Conservation (phyloP, 2,113 vertebrate species). For the Microcebus ravelobensis region DNA sequence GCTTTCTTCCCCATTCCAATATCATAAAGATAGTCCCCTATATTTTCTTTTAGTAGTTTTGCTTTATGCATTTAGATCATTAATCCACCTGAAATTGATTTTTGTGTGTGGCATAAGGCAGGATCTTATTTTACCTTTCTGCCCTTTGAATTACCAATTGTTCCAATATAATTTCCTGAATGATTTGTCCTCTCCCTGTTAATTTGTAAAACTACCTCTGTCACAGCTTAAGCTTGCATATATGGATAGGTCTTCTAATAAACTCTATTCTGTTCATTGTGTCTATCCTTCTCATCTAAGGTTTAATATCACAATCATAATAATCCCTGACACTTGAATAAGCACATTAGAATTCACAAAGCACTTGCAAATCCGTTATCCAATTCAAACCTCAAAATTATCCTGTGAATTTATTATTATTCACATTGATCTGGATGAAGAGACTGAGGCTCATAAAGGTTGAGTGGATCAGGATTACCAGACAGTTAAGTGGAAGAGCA, state of each 20-base stretch:
- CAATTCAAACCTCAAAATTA: conserved; percentile 41
- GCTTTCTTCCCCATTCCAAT: background rate
- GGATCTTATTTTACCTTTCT: conserved; percentile 39
- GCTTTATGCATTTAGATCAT: background rate
- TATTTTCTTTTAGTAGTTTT: conserved; percentile 22
- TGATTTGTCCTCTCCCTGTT: background rate
- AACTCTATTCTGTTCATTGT: background rate
- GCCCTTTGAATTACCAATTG: background rate
- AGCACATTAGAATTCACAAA: conserved; percentile 21
- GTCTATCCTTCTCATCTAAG: background rate
- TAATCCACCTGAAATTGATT: background rate
- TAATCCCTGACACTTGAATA: background rate
- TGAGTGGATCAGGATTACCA: background rate
- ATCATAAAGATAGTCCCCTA: background rate
- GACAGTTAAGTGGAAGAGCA: background rate
- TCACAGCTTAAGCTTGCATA: background rate
- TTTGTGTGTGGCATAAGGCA: background rate
- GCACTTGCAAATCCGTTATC: conserved; percentile 34
- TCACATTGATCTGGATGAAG: conserved; percentile 13
- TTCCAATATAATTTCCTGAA: conserved; percentile 1
- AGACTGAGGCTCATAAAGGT: background rate
- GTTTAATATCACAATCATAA: background rate
- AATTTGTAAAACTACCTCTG: background rate
- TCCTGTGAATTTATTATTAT: background rate
- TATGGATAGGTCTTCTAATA: background rate